Percentiles rank a stretch among this genome's conserved stretches.
Evolutionary conservation across 2,797 vertebrate genomes (phyloP).

Genomic region (Todus mexicanus): DNA sequence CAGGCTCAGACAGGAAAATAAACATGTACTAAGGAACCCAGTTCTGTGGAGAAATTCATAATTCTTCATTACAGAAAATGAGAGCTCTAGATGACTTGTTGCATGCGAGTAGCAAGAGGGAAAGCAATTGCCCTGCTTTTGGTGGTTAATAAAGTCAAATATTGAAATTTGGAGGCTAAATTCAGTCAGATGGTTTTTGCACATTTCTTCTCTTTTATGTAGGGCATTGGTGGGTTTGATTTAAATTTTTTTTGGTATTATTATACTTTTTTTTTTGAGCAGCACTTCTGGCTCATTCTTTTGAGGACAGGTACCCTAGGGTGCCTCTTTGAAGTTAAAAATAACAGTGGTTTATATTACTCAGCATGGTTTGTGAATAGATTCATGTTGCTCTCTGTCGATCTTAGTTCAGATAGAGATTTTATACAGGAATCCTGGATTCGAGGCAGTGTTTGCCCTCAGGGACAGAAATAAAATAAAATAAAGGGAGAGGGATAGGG

Average conservation of each 20-base stretch:
- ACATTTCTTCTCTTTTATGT: background rate
- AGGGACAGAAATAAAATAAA: slow-evolving; percentile 39
- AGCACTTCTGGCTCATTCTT: background rate
- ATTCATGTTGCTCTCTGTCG: background rate
- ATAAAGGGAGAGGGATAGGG: background rate
- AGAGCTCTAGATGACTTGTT: background rate
- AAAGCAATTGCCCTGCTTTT: background rate
- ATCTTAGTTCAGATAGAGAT: slow-evolving; percentile 24
- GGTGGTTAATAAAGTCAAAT: background rate
- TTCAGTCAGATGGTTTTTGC: background rate
- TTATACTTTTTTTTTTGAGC: background rate
- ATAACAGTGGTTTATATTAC: slow-evolving; percentile 36
- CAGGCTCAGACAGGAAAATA: slow-evolving; percentile 1
- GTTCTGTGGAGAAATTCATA: background rate
- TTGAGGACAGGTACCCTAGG: background rate
- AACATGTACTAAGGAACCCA: background rate
- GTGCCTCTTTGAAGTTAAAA: slow-evolving; percentile 50
- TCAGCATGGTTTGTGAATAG: slow-evolving; percentile 18
- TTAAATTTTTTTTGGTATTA: background rate
- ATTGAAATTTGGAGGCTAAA: background rate
- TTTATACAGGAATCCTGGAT: background rate
- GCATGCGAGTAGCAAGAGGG: background rate
- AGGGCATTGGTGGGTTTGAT: background rate
- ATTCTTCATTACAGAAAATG: background rate
- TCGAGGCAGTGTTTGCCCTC: slow-evolving; percentile 28